Conservation (phyloP, 2,888 invertebrate genomes). For the Brenthis ino region DNA sequence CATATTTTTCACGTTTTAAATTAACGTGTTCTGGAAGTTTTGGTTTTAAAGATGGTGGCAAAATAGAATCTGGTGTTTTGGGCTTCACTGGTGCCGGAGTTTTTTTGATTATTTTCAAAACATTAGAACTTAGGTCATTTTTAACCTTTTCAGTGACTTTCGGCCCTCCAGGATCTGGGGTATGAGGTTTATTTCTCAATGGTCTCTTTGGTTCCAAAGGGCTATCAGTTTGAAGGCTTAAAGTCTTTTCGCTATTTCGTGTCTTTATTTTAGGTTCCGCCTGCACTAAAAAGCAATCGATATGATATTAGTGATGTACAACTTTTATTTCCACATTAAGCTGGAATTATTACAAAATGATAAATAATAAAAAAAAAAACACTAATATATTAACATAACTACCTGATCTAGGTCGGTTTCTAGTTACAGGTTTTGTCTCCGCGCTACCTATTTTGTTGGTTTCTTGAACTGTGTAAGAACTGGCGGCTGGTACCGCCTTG, state of each 20-base stretch:
- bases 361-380: neutral
- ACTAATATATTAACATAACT: constrained; percentile 32
- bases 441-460: constrained; percentile 78
- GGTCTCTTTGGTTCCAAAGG: constrained; percentile 60
- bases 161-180: constrained; percentile 56
- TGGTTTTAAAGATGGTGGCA: constrained; percentile 68
- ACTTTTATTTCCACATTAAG: neutral
- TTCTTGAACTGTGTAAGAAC: constrained; percentile 57
- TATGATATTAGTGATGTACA: neutral
- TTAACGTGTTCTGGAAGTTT: constrained; percentile 56
- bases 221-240: constrained; percentile 56
- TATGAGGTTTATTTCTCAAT: constrained; percentile 52
- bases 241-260: constrained; percentile 51
- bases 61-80: constrained; percentile 49
- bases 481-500: constrained; percentile 69
- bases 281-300: constrained; percentile 31
- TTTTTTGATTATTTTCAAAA: constrained; percentile 71
- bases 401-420: constrained; percentile 76
- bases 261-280: constrained; percentile 54
- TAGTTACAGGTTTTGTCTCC: constrained; percentile 77
- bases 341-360: constrained; percentile 2
- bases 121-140: constrained; percentile 60
- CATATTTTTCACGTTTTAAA: constrained; percentile 64
- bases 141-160: constrained; percentile 49
- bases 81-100: constrained; percentile 56